A percentile compares a stretch with the other conserved stretches of the same genome.
phyloP scores from a whole-genome alignment of 2,888 invertebrate species.

The Chrysotoxum bicinctum region DNA sequence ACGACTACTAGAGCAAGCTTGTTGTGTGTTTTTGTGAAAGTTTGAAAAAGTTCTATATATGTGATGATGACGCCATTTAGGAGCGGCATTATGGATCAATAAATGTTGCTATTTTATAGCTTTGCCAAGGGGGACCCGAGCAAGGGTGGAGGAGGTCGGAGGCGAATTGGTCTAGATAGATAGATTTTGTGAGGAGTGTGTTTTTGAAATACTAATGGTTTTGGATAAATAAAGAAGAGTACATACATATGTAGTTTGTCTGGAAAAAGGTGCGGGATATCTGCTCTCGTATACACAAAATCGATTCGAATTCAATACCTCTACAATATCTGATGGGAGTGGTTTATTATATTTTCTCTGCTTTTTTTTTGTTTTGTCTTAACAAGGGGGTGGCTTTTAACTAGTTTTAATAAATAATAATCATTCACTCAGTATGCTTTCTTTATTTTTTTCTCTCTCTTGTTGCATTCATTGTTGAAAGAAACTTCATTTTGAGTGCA shows the following conservation, averaged over 20 bases:
- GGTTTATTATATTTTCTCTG: background rate
- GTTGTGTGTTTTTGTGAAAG: constrained; percentile 34
- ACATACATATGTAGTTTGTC: background rate
- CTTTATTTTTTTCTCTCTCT: background rate
- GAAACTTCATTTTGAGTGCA: background rate
- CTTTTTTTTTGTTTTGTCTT: background rate
- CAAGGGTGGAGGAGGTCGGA: background rate
- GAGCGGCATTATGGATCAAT: constrained; percentile 71
- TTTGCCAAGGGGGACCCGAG: background rate
- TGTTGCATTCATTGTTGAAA: background rate
- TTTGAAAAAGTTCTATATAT: constrained; percentile 36
- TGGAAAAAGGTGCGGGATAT: background rate
- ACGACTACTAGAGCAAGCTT: background rate
- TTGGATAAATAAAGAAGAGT: constrained; percentile 1
- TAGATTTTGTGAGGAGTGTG: constrained; percentile 8
- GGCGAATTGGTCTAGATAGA: constrained; percentile 5
- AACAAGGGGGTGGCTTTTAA: constrained; percentile 14
- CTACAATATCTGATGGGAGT: background rate
- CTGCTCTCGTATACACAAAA: background rate
- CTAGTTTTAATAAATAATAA: constrained; percentile 24
- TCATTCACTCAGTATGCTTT: background rate
- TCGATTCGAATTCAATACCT: constrained; percentile 10
- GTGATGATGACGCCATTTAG: constrained; percentile 66
- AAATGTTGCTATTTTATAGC: constrained; percentile 41
- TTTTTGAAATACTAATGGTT: constrained; percentile 21